phyloP scores from a whole-genome alignment of 2,797 vertebrate genomes.

The Nyctalus aviator region DNA sequence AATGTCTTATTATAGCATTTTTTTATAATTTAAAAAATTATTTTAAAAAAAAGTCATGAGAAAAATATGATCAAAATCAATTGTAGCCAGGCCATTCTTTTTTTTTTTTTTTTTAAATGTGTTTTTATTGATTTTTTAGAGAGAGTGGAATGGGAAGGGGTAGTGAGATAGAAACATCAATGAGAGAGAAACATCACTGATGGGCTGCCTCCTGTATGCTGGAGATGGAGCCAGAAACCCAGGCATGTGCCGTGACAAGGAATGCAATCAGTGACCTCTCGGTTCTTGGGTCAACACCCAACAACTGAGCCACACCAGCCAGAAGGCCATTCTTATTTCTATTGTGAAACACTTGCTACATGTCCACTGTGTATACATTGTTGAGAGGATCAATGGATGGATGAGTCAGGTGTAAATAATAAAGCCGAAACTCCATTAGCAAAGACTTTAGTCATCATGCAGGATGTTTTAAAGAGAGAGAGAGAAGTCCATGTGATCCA shows the following conservation, averaged over 20 bases:
- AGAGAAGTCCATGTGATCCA: neutral
- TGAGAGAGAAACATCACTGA: too few species aligned
- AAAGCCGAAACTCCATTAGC: neutral
- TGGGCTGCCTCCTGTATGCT: too few species aligned
- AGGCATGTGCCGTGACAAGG: too few species aligned
- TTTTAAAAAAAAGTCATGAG: neutral
- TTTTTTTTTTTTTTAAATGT: too few species aligned
- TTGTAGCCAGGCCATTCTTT: neutral
- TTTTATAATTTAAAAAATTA: conserved; percentile 12
- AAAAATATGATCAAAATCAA: neutral
- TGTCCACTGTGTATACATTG: neutral
- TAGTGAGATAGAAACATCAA: too few species aligned
- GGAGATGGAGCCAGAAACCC: too few species aligned
- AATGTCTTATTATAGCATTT: neutral
- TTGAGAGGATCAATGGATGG: neutral
- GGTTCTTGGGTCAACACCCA: too few species aligned
- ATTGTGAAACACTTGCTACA: neutral
- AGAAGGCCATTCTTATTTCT: neutral
- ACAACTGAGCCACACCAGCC: too few species aligned
- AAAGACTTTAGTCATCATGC: neutral
- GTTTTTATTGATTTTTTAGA: too few species aligned
- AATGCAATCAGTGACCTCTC: too few species aligned
- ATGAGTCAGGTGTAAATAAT: neutral
- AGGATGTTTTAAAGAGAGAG: neutral
- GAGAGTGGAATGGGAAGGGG: too few species aligned